Evolutionary conservation across 2,797 vertebrate species (phyloP), one percentile per base, ranked within the genome.

Genomic region (Xenops minutus): DNA sequence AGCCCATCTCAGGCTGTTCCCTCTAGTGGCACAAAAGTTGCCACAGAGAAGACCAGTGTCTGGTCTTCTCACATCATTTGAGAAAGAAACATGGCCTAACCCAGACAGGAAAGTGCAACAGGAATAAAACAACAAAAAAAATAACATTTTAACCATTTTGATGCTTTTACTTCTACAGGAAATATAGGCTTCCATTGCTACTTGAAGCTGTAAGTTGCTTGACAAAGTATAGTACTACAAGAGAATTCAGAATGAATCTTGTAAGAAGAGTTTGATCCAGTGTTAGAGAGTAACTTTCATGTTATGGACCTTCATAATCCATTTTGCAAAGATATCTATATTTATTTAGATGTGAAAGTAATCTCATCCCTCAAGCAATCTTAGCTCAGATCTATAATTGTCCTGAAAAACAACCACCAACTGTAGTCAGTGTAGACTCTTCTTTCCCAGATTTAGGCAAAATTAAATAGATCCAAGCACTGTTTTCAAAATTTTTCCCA

Each of bases 281-380:
- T 32, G 37, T 14, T 68, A 56, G 66, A 71, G 34, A 71, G 8
- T 1, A 7, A 29, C 26, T 49, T 62, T 56, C 39, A n/a, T n/a
- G 27, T 36, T 63, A 46, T 1, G 79, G 37, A 69, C 32, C 12
- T 85, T 85, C 55, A 59, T 59, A 85, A 78, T 17, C 23, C 29
- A 26, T 59, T 90, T 67, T 16, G 7, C 63, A 71, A 90, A 72
- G 9, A 58, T 16, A n/a, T 30, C 49, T 64, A 0, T 39, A 49
- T 88, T 87, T 85, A n/a, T 81, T 92, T 87, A 72, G 27, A 83
- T 46, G 36, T 32, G 29, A 43, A 36, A 93, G 23, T 29, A 66
- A 79, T 72, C 66, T 79, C 68, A 74, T 29, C 32, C 30, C 36
- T 34, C 48, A 92, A 54, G 26, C 30, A 80, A 61, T 71, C 51